Base-by-base conservation (phyloP, 1,140 invertebrate species). In the Zelostemma sp. region DNA sequence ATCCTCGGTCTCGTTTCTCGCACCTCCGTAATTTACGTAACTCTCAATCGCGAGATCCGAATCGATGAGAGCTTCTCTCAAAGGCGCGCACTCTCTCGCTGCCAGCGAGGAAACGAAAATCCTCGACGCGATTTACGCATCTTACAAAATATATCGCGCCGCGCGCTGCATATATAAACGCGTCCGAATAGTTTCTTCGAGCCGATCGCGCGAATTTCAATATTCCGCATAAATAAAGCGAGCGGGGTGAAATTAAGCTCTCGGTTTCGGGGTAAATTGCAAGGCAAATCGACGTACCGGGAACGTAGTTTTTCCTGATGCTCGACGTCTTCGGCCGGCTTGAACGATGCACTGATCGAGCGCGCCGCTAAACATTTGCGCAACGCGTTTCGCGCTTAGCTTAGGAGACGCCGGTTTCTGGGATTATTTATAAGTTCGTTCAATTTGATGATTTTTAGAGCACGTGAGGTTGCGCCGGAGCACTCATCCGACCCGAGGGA, bases 21-120 rank as follows among this genome's bases (percentile, higher is more conserved):
- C 58, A 62, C 50, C 53, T 49, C 40, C 50, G 48, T 62, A 45
- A 62, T 74, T 81, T 80, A 81, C 80, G 78, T 80, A 80, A 82
- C 61, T 72, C 48, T 53, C 50, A 53, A 57, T 51, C 50, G 41
- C 57, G 38, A 51, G 40, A 55, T 59, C 48, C 21, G 40, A 35
- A 50, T 28, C 33, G n/a, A 60, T 41, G 59, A 25, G 25, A 53
- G 53, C 64, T 53, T 31, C 56, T 48, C 59, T 66, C 38, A 64
- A 74, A 64, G 62, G 65, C 63, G 68, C 65, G 72, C 69, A 67
- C 60, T 69, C 68, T 61, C 66, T 64, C 54, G 67, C 63, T 65
- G 51, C 61, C 54, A 68, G 68, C 71, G 67, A 58, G 69, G 74
- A 65, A 63, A 75, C 72, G 74, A 71, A 74, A 74, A 67, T 67